Base-by-base conservation (phyloP, 2,113 vertebrate genomes). In the Microcebus ravelobensis region DNA sequence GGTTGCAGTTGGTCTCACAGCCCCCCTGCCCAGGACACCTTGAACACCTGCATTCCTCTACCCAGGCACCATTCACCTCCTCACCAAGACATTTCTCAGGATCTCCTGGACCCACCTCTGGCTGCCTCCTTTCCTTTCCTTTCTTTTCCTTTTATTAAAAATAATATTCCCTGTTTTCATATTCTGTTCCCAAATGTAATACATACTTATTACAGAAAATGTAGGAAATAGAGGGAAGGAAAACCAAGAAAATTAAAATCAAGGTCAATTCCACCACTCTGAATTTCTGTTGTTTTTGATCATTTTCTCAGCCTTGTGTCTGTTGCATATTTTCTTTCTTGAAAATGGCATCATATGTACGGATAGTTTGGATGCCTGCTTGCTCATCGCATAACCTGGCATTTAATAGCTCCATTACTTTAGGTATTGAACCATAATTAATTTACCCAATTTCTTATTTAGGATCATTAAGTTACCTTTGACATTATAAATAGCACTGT, bases 21-120 rank as follows among this genome's bases (percentile, higher is more conserved):
- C 4, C 4, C 0, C 29, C 36, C 18, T 12, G 50, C 14, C 6
- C 59, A 50, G 5, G 20, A 45, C 17, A 18, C 6, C 57, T 45
- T 0, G 9, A 8, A 20, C 2, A 12, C 23, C 48, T 81, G 0
- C 20, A 7, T 2, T 14, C 4, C 11, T 23, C 31, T 11, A 21
- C 59, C 12, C 1, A 48, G 45, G 45, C 45, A 48, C 45, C 8
- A 48, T 48, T 48, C 45, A 48, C 45, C 45, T 48, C 45, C 45
- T 48, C 45, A 48, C 8, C 45, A 48, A 48, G 45, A 48, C 10
- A 48, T 48, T 48, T 48, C 45, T 48, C 45, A 10, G 45, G 9
- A 48, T 48, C 45, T 48, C 45, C 45, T 48, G 23, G 20, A 14
- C 20, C 39, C 3, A 1, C 6, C 52, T 14, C 23, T 71, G 36